Conservation (phyloP, 2,888 invertebrate genomes). For the Andrena bucephala region DNA sequence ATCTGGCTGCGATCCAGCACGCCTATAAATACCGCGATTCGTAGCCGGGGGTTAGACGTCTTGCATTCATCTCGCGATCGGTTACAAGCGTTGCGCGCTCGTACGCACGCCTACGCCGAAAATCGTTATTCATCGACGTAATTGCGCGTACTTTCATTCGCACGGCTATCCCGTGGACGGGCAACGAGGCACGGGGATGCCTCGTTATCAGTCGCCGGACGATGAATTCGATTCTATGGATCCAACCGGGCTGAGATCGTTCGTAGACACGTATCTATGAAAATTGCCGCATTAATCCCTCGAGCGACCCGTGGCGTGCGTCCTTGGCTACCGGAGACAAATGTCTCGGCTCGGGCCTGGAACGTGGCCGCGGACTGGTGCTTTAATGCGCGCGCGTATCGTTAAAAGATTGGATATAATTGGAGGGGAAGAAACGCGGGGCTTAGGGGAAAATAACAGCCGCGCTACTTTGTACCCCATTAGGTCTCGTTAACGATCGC, state of each 20-base stretch:
- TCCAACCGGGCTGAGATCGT: constrained; percentile 16
- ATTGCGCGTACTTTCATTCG: constrained; percentile 54
- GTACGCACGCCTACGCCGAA: constrained; percentile 56
- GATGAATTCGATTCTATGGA: constrained; percentile 22
- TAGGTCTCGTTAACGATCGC: constrained; percentile 64
- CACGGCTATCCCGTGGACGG: background rate
- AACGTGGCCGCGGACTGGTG: background rate
- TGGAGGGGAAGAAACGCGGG: constrained; percentile 35
- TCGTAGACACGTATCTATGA: background rate
- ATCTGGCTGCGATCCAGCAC: constrained; percentile 63
- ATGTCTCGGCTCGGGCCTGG: background rate
- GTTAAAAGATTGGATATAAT: constrained; percentile 57
- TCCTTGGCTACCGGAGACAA: constrained; percentile 20
- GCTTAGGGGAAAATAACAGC: constrained; percentile 53
- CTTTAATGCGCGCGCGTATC: constrained; percentile 16
- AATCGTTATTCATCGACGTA: constrained; percentile 68
- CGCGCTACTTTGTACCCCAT: constrained; percentile 57
- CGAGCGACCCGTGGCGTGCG: background rate
- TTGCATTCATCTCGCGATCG: constrained; percentile 60
- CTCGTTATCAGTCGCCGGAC: constrained; percentile 30
- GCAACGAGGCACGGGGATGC: background rate
- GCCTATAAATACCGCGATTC: constrained; percentile 69
- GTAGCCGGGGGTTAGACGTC: constrained; percentile 64
- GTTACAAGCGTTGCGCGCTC: constrained; percentile 28
- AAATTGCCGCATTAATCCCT: background rate